phyloP scores from a whole-genome alignment of 2,888 invertebrate genomes.

The Heliconius charithonia region DNA sequence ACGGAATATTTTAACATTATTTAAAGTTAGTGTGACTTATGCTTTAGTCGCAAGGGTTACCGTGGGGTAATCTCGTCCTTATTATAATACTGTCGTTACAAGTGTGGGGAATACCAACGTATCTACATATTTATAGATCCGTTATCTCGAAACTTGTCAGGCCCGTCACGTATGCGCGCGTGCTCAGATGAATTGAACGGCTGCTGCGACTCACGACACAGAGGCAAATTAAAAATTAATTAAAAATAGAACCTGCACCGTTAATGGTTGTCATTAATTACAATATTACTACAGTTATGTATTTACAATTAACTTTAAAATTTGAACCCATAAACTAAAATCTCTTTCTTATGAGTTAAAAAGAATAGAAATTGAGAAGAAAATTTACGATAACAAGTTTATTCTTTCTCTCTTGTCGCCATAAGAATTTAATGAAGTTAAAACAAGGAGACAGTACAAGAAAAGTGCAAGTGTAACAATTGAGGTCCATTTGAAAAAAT shows the following conservation, averaged over 20 bases:
- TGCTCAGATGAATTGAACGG: slow-evolving; percentile 66
- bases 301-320: neutral
- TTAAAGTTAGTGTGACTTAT: slow-evolving; percentile 8
- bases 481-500: slow-evolving; percentile 39
- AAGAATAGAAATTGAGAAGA: neutral
- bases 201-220: slow-evolving; percentile 48
- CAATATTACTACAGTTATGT: neutral
- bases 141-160: slow-evolving; percentile 60
- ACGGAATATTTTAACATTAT: slow-evolving; percentile 12
- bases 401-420: neutral
- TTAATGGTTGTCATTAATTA: slow-evolving; percentile 38
- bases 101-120: slow-evolving; percentile 38
- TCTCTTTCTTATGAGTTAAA: neutral
- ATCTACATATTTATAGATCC: slow-evolving; percentile 60
- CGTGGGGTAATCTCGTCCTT: slow-evolving; percentile 54
- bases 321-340: too few species aligned
- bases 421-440: neutral
- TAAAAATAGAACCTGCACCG: slow-evolving; percentile 37
- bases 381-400: too few species aligned
- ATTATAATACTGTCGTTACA: slow-evolving; percentile 59
- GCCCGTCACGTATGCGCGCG: slow-evolving; percentile 65
- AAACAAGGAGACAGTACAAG: neutral
- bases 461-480: slow-evolving; percentile 21
- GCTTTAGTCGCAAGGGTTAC: slow-evolving; percentile 32
- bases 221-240: slow-evolving; percentile 49